Percentiles rank a stretch among this genome's conserved stretches.
Evolutionary conservation across 2,113 vertebrate genomes (phyloP).

Genomic region (Aegithalos caudatus): DNA sequence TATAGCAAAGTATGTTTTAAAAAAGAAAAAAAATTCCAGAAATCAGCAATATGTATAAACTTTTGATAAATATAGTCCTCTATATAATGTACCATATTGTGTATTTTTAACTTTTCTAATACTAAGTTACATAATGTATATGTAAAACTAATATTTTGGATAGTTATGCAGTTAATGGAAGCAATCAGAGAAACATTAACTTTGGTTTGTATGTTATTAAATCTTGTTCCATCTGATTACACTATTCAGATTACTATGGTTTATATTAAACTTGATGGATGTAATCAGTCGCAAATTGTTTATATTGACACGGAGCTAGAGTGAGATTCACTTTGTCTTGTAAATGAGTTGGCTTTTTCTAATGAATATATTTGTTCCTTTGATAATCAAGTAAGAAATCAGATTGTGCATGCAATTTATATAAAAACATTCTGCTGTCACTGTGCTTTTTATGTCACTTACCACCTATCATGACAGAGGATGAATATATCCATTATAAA

Average conservation of each 20-base stretch:
- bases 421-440: background rate
- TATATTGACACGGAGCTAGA: background rate
- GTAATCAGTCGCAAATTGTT: slow-evolving; percentile 30
- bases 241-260: slow-evolving; percentile 28
- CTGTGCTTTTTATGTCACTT: background rate
- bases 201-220: slow-evolving; percentile 35
- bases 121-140: background rate
- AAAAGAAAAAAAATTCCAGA: background rate
- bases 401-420: background rate
- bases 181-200: slow-evolving; percentile 9
- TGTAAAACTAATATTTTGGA: slow-evolving; percentile 7
- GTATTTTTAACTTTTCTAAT: background rate
- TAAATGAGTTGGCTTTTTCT: background rate
- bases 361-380: slow-evolving; percentile 10
- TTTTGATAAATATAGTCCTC: background rate
- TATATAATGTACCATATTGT: background rate
- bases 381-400: slow-evolving; percentile 4
- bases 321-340: background rate
- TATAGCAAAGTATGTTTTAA: background rate
- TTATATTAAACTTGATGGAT: slow-evolving; percentile 43
- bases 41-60: background rate
- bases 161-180: slow-evolving; percentile 27
- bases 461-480: background rate
- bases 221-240: slow-evolving; percentile 32
- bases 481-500: background rate